Evolutionary conservation across 92 coral and sea anemone species (phyloP), one percentile per base, ranked within the genome.

Genomic region (Epizoanthus fatuus): DNA sequence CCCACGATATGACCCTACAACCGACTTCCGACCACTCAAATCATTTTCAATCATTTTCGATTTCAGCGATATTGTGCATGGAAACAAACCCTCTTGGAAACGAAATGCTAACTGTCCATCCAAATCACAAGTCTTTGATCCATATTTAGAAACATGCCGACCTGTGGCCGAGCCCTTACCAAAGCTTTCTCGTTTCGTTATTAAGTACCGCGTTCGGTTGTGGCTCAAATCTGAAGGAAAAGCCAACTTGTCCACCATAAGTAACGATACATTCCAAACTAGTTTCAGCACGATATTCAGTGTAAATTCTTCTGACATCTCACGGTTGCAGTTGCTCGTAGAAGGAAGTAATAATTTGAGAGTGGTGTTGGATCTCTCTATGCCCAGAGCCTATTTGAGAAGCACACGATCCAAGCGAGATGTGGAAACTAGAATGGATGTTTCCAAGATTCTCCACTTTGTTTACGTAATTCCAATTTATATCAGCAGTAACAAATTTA

Each of bases 21-120:
- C 9, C 14, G n/a, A 1, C 5, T 72, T 72, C 19, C n/a, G 9
- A 72, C 59, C 6, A 16, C 77, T 59, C 0, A 72, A 72, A 16
- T 57, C 77, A 16, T 72, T 72, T 72, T 72, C 77, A 4, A 72
- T 72, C 16, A 38, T 72, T 49, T 72, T 72, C 53, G 42, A 72
- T 72, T 45, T 49, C 60, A 72, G 56, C 32, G 59, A 72, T 72
- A 38, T 20, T 72, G n/a, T 47, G 12, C n/a, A 19, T 2, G 53
- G 53, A 51, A 72, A 72, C 39, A 72, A 72, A 72, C 8, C 77
- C 11, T 12, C 77, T 12, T 72, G 59, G 77, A 12, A 57, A 42
- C 59, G 59, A 51, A 51, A 72, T 15, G 15, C 38, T 51, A 7
- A 9, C 7, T 72, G 77, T 49, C 13, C 7, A 22, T 3, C 25